phyloP scores from a whole-genome alignment of 2,797 vertebrate genomes.

The Crax fasciolata region DNA sequence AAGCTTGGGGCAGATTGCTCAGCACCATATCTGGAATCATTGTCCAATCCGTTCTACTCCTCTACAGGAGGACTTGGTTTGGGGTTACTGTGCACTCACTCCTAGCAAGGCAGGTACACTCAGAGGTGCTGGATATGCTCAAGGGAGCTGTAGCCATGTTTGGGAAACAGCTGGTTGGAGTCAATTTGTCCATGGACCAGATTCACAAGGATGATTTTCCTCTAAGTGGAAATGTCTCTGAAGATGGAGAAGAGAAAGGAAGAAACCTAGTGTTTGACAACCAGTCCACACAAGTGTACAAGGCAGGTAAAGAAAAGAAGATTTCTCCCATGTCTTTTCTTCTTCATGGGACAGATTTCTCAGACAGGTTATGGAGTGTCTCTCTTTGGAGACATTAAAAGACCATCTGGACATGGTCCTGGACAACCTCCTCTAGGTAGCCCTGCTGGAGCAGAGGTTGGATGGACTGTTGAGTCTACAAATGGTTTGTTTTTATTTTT shows the following conservation, averaged over 20 bases:
- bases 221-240: neutral
- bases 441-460: neutral
- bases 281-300: neutral
- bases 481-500: too few relatives aligned
- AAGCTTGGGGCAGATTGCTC: neutral
- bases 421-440: neutral
- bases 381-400: neutral
- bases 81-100: accelerated
- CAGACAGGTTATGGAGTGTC: neutral
- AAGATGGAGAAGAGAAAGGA: neutral
- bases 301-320: neutral
- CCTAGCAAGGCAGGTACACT: accelerated
- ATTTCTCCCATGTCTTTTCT: neutral
- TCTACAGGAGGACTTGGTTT: accelerated
- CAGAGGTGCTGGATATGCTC: neutral
- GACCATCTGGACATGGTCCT: neutral
- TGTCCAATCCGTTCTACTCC: neutral
- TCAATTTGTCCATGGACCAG: neutral
- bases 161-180: neutral
- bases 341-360: neutral
- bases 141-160: neutral
- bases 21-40: neutral
- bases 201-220: neutral
- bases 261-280: neutral
- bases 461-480: neutral